phyloP scores from a whole-genome alignment of 1,140 invertebrate genomes.

The Bombus pyrosoma region DNA sequence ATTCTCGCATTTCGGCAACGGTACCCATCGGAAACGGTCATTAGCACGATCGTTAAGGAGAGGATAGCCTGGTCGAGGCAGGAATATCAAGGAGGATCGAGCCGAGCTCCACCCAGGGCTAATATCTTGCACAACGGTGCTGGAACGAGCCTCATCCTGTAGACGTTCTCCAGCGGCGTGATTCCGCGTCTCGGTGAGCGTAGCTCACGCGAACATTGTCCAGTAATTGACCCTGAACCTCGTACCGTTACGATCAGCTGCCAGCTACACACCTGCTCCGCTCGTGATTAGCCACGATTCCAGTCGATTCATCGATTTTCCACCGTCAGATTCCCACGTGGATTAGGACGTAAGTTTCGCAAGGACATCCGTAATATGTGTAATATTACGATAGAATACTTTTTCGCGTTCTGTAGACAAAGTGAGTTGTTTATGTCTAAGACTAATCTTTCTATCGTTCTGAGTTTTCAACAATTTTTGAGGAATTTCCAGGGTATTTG shows the following conservation, averaged over 20 bases:
- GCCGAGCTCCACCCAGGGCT: constrained; percentile 3
- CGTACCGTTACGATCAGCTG: constrained; percentile 36
- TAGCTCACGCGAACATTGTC: constrained; percentile 29
- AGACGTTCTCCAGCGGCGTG: not conserved
- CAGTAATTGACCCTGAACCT: constrained; percentile 34
- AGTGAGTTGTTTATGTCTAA: too few relatives aligned
- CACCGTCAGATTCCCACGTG: not conserved
- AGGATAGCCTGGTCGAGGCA: not conserved
- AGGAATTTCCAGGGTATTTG: too few relatives aligned
- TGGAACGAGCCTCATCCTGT: not conserved
- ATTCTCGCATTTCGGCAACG: not conserved
- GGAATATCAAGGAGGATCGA: not conserved
- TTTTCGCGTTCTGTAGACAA: too few relatives aligned
- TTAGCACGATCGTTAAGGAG: not conserved
- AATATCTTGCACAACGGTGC: not conserved
- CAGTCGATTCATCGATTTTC: not conserved
- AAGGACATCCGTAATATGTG: too few relatives aligned
- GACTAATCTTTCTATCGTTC: too few relatives aligned
- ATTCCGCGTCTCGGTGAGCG: constrained; percentile 16
- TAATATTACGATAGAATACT: not conserved
- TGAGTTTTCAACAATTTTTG: too few relatives aligned
- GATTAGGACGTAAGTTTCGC: too few relatives aligned
- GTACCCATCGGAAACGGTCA: not conserved
- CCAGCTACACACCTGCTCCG: constrained; percentile 17
- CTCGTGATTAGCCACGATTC: constrained; percentile 12